Percentiles rank a stretch among this genome's conserved stretches.
Evolutionary conservation across 2,113 vertebrate genomes (phyloP).

Genomic region (Gambusia affinis): DNA sequence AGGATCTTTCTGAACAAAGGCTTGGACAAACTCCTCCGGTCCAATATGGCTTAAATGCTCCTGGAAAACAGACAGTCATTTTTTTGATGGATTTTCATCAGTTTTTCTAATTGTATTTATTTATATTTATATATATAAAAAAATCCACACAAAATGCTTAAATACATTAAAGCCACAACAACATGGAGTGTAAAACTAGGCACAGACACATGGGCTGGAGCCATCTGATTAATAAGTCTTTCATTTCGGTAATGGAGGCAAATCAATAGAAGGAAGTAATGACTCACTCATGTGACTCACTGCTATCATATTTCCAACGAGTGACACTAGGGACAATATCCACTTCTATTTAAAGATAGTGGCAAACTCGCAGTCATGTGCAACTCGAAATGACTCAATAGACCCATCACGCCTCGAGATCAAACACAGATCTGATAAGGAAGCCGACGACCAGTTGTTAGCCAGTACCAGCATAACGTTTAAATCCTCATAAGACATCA

Average conservation of each 20-base stretch:
- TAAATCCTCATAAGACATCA: conserved; percentile 1
- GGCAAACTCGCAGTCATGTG: conserved; percentile 17
- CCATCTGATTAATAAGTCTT: conserved; percentile 53
- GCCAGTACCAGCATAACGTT: conserved; percentile 10
- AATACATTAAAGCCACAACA: neutral
- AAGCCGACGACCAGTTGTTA: neutral
- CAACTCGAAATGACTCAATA: conserved; percentile 46
- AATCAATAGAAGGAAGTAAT: conserved; percentile 68
- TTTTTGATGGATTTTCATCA: neutral
- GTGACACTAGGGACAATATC: conserved; percentile 42
- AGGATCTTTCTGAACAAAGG: conserved; percentile 92
- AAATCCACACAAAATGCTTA: neutral
- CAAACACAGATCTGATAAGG: conserved; percentile 14
- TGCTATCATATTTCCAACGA: conserved; percentile 58
- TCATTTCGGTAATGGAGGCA: conserved; percentile 70
- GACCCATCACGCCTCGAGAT: conserved; percentile 7
- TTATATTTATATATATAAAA: too few species aligned
- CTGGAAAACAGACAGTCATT: conserved; percentile 71
- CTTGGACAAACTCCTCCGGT: conserved; percentile 96
- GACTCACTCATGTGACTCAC: conserved; percentile 62
- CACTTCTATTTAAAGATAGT: conserved; percentile 51
- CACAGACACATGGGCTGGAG: conserved; percentile 4
- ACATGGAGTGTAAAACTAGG: neutral
- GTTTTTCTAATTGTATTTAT: neutral
- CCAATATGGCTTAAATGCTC: conserved; percentile 94